Base-by-base conservation (phyloP, 2,888 invertebrate genomes). In the Apodemia mormo region DNA sequence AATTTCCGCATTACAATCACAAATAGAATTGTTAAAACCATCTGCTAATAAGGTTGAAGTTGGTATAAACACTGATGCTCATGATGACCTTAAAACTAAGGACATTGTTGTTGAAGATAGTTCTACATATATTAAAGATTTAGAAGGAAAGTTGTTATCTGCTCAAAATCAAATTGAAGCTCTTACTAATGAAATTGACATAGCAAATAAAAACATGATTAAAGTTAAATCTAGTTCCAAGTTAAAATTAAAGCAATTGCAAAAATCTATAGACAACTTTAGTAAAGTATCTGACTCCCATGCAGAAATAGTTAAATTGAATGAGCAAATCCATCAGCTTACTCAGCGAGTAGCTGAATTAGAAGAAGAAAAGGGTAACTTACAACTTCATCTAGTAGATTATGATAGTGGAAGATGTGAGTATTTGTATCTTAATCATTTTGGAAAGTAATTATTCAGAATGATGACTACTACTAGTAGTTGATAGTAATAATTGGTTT, bases 351-450 rank as follows among this genome's bases (percentile, higher is more conserved):
- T 98, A 73, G 96, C 96, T 14, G 97, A 97, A 83, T 88, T 98
- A 75, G 97, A 97, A 89, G 97, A 97, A 87, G 98, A 98, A 89
- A 98, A 98, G 91, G 97, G 97, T 80, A 97, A 97, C 90, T 95
- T 98, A 82, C 97, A 98, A 89, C 93, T 98, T 83, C 96, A 96
- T 90, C 94, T 97, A 84, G 96, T 97, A 79, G 96, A 97, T 89
- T 96, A 96, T 88, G 96, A 96, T 85, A 96, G 96, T 86, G 94
- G 95, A 79, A 94, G 95, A 94, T 92, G 95, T 94, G 93, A 89
- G 90, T 88, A 73, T 33, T 40, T 29, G 10, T 61, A 7, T 58
- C 12, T 30, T 67, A 29, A 40, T 12, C 12, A 45, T 45, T 45
- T 45, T 45, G 45, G 12, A 45, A 43, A 43, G 43, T 43, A 43